These are phyloP conservation scores for Empidonax alnorum DNA, from an alignment of 2,113 vertebrate genomes.

Conservation along the genomic window DNA sequence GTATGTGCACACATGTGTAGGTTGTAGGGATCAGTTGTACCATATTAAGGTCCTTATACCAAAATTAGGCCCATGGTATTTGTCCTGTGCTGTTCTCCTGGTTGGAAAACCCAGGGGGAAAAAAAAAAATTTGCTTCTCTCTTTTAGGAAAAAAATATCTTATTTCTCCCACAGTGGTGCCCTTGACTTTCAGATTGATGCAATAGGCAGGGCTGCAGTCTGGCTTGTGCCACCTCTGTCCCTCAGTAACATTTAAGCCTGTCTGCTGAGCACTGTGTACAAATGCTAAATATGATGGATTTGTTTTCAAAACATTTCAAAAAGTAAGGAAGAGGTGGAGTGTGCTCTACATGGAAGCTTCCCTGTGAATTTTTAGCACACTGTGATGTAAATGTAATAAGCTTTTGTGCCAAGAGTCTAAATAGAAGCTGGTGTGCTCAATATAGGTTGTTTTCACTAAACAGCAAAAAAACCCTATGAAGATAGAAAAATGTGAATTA, in stretches of 20 bases:
- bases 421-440: not conserved
- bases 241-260: conserved; percentile 44
- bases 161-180: not conserved
- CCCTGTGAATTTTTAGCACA: conserved; percentile 20
- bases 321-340: not conserved
- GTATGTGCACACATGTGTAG: not conserved
- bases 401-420: not conserved
- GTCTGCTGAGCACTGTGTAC: not conserved
- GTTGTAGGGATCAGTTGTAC: not conserved
- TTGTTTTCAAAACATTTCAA: conserved; percentile 35
- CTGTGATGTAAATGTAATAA: not conserved
- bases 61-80: not conserved
- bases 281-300: conserved; percentile 61
- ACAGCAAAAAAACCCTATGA: not conserved
- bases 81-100: not conserved
- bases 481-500: not conserved
- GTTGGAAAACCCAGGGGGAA: not conserved
- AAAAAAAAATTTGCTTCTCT: not conserved
- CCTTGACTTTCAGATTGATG: not conserved
- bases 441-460: not conserved
- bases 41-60: not conserved
- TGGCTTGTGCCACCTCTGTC: conserved; percentile 3
- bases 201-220: not conserved
- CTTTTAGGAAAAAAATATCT: not conserved
- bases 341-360: not conserved